These are phyloP conservation scores for Tychaedon coryphoeus DNA, from an alignment of 2,113 vertebrate genomes.

Conservation along the genomic window DNA sequence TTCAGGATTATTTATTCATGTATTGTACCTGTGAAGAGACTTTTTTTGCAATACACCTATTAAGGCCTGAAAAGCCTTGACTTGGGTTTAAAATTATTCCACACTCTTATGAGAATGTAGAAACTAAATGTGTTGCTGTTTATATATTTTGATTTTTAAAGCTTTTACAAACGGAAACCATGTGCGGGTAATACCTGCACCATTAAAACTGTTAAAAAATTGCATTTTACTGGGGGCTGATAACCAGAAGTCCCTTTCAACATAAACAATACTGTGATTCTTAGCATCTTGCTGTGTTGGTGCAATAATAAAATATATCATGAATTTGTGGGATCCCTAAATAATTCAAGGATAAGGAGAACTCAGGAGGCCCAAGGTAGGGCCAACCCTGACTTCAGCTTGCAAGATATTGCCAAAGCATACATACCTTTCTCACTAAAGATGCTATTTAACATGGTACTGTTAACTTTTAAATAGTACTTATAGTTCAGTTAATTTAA, in stretches of 20 bases:
- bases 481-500: not conserved
- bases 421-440: not conserved
- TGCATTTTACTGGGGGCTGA: not conserved
- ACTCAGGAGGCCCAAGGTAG: not conserved
- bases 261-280: not conserved
- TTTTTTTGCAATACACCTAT: not conserved
- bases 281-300: not conserved
- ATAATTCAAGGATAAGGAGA: not conserved
- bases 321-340: not conserved
- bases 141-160: not conserved
- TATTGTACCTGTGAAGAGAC: not conserved
- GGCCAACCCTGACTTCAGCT: fast-evolving
- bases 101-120: not conserved
- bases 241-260: not conserved
- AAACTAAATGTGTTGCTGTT: not conserved
- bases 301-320: not conserved
- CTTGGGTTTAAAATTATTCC: not conserved
- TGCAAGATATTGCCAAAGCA: not conserved
- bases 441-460: not conserved
- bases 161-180: not conserved
- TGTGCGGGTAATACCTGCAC: not conserved
- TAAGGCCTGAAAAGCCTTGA: not conserved
- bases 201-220: not conserved
- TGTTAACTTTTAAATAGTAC: not conserved
- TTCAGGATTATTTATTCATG: not conserved